Base-by-base conservation (phyloP, 2,113 vertebrate genomes). In the Fukomys damarensis region DNA sequence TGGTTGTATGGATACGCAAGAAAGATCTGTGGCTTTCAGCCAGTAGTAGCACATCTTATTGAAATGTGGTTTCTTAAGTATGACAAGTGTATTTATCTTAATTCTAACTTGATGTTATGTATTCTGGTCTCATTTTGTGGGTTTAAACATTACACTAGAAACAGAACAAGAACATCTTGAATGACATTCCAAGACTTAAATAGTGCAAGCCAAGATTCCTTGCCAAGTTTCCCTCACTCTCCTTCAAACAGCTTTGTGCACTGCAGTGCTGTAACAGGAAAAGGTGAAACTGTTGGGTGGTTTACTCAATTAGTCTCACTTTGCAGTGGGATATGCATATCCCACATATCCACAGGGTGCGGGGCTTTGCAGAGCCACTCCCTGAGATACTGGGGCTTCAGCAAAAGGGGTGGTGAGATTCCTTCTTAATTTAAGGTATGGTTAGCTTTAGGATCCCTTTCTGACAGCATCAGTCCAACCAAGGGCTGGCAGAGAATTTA, bases 21-120 rank as follows among this genome's bases (percentile, higher is more conserved):
- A 65, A 72, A 54, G 88, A 83, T 76, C 56, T 16, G 59, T 97
- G 97, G 95, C 97, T 95, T 92, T 88, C 68, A 92, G 96, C 94
- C 95, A 97, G 91, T 83, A 82, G 81, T 91, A 91, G 91, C 88
- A 7, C 88, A 89, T 93, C 96, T 95, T 94, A 96, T 26, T 96
- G 95, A 97, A 97, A 95, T 95, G 96, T 95, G 90, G 93, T 89
- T 97, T 96, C 96, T 92, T 93, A 92, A 91, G 95, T 80, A 89
- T 94, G 91, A 89, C 96, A 97, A 96, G 95, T 96, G 61, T 97
- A 96, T 98, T 96, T 95, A 86, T 98, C 97, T 97, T 97, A 95
- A 97, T 94, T 96, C 95, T 86, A 95, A 94, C 94, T 92, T 96
- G 89, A 94, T 49, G 20, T 96, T 97, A 93, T 91, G 20, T 79